Conservation (phyloP, 2,797 vertebrate genomes). For the Clarias pachynema region DNA sequence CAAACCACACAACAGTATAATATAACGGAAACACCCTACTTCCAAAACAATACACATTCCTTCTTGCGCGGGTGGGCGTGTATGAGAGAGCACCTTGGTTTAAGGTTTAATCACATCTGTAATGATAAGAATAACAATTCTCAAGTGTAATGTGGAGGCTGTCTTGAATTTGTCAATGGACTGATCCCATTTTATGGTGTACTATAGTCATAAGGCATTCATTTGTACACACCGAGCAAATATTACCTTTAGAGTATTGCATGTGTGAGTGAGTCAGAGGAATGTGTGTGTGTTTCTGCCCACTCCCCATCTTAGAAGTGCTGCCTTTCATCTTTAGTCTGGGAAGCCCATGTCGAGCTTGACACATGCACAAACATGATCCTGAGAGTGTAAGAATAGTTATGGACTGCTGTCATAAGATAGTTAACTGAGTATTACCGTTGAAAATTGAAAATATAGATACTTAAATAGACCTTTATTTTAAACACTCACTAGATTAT, state of each 20-base stretch:
- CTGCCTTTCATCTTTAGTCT: conserved; percentile 39
- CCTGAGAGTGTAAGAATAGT: not conserved
- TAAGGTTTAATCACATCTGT: conserved; percentile 7
- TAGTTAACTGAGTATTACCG: not conserved
- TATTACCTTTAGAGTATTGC: conserved; percentile 6
- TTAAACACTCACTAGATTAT: not conserved
- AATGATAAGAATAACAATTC: not conserved
- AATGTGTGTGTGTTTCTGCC: not conserved
- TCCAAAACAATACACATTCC: conserved; percentile 46
- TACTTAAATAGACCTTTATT: not conserved
- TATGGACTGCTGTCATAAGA: too few relatives aligned
- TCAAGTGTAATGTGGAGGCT: not conserved
- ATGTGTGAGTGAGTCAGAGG: not conserved
- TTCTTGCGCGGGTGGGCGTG: not conserved
- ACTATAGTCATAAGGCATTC: not conserved
- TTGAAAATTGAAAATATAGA: not conserved
- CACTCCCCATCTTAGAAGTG: not conserved
- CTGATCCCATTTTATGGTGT: not conserved
- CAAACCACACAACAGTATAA: conserved; percentile 69
- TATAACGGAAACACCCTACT: conserved; percentile 61
- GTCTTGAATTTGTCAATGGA: not conserved
- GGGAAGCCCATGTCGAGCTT: conserved; percentile 25
- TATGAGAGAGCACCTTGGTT: not conserved
- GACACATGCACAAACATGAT: conserved; percentile 46
- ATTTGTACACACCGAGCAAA: not conserved